Evolutionary conservation across 1,140 invertebrate species (phyloP).

Genomic region (Pinna nobilis): DNA sequence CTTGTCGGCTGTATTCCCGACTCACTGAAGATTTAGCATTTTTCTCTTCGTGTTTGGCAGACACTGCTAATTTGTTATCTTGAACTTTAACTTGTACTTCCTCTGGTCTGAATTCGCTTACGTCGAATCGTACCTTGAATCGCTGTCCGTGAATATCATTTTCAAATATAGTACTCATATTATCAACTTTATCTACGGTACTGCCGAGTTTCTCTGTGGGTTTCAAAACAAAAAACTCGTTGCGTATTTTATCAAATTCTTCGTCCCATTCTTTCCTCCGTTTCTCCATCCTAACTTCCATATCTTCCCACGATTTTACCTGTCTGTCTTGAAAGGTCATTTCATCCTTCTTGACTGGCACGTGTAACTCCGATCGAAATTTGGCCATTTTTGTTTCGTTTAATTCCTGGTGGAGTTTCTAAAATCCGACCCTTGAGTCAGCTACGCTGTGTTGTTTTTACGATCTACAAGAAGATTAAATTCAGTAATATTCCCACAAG

Average conservation of each 20-base stretch:
- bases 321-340: conserved; percentile 71
- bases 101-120: conserved; percentile 70
- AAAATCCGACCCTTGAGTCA: too few species aligned
- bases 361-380: conserved; percentile 68
- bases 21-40: conserved; percentile 62
- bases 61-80: conserved; percentile 67
- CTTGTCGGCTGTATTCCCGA: conserved; percentile 70
- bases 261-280: conserved; percentile 70
- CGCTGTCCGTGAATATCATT: conserved; percentile 61
- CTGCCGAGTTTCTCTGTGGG: conserved; percentile 57
- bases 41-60: conserved; percentile 67
- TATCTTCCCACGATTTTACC: conserved; percentile 69
- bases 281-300: conserved; percentile 68
- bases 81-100: conserved; percentile 71
- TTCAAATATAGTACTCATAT: conserved; percentile 60
- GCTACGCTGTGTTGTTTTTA: too few species aligned
- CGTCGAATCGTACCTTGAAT: conserved; percentile 71
- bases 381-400: conserved; percentile 44
- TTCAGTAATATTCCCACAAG: too few species aligned
- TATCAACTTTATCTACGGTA: conserved; percentile 47
- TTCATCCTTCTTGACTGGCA: conserved; percentile 67
- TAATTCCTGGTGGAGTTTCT: too few species aligned
- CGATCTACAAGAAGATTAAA: too few species aligned
- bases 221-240: conserved; percentile 72
- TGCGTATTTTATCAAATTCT: conserved; percentile 71